Evolutionary conservation across 2,888 invertebrate genomes (phyloP).

Genomic region (Cyclophora punctaria): DNA sequence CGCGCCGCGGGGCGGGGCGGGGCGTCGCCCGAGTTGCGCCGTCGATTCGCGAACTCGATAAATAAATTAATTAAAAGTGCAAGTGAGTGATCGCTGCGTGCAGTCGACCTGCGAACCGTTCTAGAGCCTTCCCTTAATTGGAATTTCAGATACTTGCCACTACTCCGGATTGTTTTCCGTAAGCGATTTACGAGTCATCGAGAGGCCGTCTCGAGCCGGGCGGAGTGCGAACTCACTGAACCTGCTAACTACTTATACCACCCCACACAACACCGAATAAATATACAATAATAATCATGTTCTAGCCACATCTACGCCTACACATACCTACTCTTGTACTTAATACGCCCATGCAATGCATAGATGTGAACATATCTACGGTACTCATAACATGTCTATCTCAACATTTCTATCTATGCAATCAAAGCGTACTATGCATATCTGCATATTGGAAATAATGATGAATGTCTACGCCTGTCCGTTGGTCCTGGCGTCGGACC

Average conservation of each 20-base stretch:
- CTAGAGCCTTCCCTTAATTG: slow-evolving; percentile 63
- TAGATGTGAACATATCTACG: too few relatives aligned
- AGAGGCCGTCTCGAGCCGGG: slow-evolving; percentile 25
- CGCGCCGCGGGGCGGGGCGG: slow-evolving; percentile 51
- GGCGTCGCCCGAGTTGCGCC: slow-evolving; percentile 69
- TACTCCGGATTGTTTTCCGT: slow-evolving; percentile 44
- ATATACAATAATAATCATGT: too few relatives aligned
- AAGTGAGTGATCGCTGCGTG: slow-evolving; percentile 72
- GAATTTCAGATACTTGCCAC: slow-evolving; percentile 55
- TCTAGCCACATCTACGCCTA: too few relatives aligned
- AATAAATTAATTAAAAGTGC: slow-evolving; percentile 77
- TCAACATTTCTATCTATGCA: too few relatives aligned
- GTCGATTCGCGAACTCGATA: slow-evolving; percentile 73
- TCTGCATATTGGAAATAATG: too few relatives aligned
- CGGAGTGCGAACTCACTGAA: too few relatives aligned
- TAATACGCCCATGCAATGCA: too few relatives aligned
- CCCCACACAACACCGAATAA: not conserved
- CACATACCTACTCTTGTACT: too few relatives aligned
- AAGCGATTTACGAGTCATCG: slow-evolving; percentile 32
- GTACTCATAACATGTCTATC: too few relatives aligned
- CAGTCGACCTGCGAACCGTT: slow-evolving; percentile 55
- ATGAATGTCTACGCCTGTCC: too few relatives aligned
- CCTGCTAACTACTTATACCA: not conserved
- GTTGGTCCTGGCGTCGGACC: too few relatives aligned
- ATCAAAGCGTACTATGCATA: too few relatives aligned